Percentiles rank a stretch among this genome's conserved stretches.
phyloP scores from a whole-genome alignment of 2,888 invertebrate species.

The Xestobium rufovillosum region DNA sequence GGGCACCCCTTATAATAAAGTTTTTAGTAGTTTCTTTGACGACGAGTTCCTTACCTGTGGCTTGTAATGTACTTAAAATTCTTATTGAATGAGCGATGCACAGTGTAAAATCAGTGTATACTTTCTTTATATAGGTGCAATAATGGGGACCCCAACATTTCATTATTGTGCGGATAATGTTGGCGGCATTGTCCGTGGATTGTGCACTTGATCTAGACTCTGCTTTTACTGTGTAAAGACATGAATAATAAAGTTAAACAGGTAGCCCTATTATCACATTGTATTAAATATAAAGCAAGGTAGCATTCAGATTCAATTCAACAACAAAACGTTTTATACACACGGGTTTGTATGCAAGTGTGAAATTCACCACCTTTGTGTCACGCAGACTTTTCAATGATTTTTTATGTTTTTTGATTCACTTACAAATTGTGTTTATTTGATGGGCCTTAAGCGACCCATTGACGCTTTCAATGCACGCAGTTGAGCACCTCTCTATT shows the following conservation, averaged over 20 bases:
- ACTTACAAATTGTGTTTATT: too few species aligned
- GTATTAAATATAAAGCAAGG: constrained; percentile 40
- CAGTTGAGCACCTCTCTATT: too few species aligned
- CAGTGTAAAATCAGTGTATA: constrained; percentile 39
- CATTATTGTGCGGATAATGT: constrained; percentile 42
- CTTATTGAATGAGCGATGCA: constrained; percentile 25
- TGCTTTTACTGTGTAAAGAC: constrained; percentile 33
- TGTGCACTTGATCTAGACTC: constrained; percentile 40
- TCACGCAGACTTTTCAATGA: constrained; percentile 15
- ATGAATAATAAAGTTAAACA: constrained; percentile 42
- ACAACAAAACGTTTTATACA: constrained; percentile 24
- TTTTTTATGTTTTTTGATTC: too few species aligned
- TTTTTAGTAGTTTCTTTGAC: too few species aligned
- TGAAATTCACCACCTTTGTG: constrained; percentile 30
- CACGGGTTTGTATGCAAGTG: constrained; percentile 26
- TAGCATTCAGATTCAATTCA: constrained; percentile 31
- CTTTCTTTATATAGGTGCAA: constrained; percentile 37
- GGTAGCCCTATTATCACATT: constrained; percentile 41
- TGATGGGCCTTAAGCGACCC: too few species aligned
- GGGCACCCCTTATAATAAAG: too few species aligned
- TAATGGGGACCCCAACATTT: constrained; percentile 41
- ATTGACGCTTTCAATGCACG: too few species aligned
- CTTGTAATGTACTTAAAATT: constrained; percentile 21
- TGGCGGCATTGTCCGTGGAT: constrained; percentile 41
- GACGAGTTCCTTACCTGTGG: too few species aligned